Conservation (phyloP, 2,888 invertebrate genomes). For the Athalia circularis region DNA sequence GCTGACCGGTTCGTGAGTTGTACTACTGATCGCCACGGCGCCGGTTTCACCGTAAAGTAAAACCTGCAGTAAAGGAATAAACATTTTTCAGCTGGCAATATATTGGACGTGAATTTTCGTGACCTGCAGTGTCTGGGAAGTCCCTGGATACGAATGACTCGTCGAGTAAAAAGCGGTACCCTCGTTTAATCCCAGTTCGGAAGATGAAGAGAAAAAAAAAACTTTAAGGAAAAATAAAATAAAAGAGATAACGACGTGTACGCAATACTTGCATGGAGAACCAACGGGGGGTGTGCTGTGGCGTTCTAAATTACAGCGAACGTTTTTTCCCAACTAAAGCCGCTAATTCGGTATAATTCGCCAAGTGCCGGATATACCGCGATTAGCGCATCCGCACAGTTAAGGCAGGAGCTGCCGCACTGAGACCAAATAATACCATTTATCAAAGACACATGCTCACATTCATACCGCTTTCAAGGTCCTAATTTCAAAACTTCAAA, state of each 20-base stretch:
- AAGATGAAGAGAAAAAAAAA: slow-evolving; percentile 3
- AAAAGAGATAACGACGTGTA: slow-evolving; percentile 22
- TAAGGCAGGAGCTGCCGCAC: not conserved
- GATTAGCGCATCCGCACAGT: slow-evolving; percentile 3
- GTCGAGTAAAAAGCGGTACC: slow-evolving; percentile 19
- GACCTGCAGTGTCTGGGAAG: not conserved
- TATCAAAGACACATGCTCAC: slow-evolving; percentile 1
- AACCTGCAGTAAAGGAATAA: too few relatives aligned
- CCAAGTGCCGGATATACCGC: slow-evolving; percentile 9
- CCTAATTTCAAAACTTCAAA: too few relatives aligned
- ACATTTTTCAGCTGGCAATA: too few relatives aligned
- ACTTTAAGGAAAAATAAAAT: not conserved
- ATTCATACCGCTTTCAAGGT: not conserved
- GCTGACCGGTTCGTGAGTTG: slow-evolving; percentile 22
- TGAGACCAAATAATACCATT: slow-evolving; percentile 1
- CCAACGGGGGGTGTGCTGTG: not conserved
- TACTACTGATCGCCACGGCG: slow-evolving; percentile 3
- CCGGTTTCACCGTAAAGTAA: not conserved
- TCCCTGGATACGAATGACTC: not conserved
- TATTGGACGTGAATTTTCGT: not conserved
- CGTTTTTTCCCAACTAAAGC: slow-evolving; percentile 7
- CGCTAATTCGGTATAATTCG: slow-evolving; percentile 29
- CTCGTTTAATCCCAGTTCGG: slow-evolving; percentile 9
- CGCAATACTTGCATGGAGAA: slow-evolving; percentile 14
- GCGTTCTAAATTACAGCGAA: slow-evolving; percentile 16